Conservation (phyloP, 2,797 vertebrate genomes). For the Poecilia velifera region DNA sequence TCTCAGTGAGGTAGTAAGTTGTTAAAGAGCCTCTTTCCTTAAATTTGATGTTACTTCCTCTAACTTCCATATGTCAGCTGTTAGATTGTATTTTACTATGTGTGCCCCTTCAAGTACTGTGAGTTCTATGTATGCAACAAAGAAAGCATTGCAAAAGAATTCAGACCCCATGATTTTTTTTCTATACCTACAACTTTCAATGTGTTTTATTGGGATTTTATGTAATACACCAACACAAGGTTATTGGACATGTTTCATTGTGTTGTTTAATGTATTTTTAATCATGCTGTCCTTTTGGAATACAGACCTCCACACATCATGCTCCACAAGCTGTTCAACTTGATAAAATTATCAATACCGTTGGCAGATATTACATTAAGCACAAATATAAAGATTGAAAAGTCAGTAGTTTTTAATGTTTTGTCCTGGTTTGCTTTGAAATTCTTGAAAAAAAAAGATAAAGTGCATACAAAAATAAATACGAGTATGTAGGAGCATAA, state of each 20-base stretch:
- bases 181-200: neutral
- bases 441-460: neutral
- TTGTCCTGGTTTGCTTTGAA: neutral
- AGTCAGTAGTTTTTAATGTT: neutral
- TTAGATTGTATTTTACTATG: constrained; percentile 20
- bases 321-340: too few species aligned
- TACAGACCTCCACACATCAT: neutral
- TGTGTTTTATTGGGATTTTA: neutral
- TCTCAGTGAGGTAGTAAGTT: neutral
- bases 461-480: neutral
- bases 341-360: neutral
- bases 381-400: neutral
- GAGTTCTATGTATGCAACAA: constrained; percentile 13
- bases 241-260: neutral
- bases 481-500: neutral
- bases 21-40: neutral
- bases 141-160: neutral
- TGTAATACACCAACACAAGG: neutral
- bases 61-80: neutral
- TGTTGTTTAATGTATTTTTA: neutral
- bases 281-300: neutral
- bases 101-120: constrained; percentile 8
- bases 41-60: constrained; percentile 7
- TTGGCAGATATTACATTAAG: neutral
- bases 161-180: neutral